These are phyloP conservation scores for Dasysyrphus albostriatus DNA, from an alignment of 2,888 invertebrate species.

Conservation along the genomic window DNA sequence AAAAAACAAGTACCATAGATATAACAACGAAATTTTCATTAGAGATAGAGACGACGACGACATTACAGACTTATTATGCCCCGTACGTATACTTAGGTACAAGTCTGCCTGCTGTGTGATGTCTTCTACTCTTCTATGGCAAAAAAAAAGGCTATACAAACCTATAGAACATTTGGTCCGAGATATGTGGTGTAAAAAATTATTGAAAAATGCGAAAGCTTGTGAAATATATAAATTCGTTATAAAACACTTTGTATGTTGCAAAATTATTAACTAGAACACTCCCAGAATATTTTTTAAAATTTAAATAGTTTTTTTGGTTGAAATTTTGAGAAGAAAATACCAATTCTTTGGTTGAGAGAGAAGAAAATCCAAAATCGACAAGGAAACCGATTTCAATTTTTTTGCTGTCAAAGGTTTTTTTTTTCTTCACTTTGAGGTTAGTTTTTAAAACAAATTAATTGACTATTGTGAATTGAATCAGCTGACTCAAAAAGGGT, in stretches of 20 bases:
- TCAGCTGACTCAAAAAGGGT: slow-evolving; percentile 58
- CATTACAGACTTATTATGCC: slow-evolving; percentile 27
- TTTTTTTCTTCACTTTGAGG: slow-evolving; percentile 34
- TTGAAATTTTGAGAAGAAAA: slow-evolving; percentile 38
- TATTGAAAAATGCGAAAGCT: slow-evolving; percentile 42
- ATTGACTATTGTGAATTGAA: slow-evolving; percentile 46
- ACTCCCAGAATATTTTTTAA: slow-evolving; percentile 32
- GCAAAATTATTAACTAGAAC: slow-evolving; percentile 44
- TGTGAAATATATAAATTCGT: slow-evolving; percentile 34
- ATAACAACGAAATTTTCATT: slow-evolving; percentile 19
- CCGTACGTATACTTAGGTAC: slow-evolving; percentile 22
- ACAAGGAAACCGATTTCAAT: slow-evolving; percentile 72
- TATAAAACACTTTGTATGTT: slow-evolving; percentile 39
- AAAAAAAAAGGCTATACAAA: slow-evolving; percentile 37
- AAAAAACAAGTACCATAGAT: slow-evolving; percentile 6
- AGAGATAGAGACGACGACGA: slow-evolving; percentile 23
- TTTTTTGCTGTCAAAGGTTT: slow-evolving; percentile 64
- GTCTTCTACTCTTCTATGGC: slow-evolving; percentile 5
- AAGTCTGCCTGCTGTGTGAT: slow-evolving; percentile 16
- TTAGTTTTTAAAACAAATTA: slow-evolving; percentile 59
- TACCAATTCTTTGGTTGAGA: slow-evolving; percentile 45
- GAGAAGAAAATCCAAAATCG: slow-evolving; percentile 65
- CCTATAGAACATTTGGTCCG: slow-evolving; percentile 73
- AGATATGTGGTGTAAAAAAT: slow-evolving; percentile 40
- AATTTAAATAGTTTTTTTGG: neutral